These are phyloP conservation scores for Lethenteron reissneri DNA, from an alignment of 2,113 vertebrate species.

Conservation along the genomic window DNA sequence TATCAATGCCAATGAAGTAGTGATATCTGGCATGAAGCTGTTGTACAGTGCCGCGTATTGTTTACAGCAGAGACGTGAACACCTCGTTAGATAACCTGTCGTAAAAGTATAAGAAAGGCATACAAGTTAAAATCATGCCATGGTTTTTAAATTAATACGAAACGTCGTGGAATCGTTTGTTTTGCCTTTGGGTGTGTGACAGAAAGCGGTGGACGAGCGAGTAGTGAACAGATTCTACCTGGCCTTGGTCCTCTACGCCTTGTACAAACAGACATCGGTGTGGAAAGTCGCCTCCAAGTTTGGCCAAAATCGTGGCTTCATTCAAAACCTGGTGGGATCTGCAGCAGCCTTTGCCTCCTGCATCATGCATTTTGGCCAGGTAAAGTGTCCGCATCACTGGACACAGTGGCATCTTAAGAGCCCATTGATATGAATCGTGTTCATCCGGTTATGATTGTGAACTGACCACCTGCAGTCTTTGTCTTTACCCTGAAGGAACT, in stretches of 20 bases:
- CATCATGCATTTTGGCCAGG: constrained; percentile 75
- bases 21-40: not conserved
- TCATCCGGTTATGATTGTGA: not conserved
- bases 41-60: not conserved
- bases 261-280: constrained; percentile 55
- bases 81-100: not conserved
- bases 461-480: constrained; percentile 6
- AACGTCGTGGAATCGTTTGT: not conserved
- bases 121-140: not conserved
- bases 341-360: constrained; percentile 61
- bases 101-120: not conserved
- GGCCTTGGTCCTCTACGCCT: constrained; percentile 41
- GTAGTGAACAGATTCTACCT: constrained; percentile 47
- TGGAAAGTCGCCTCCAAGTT: constrained; percentile 62
- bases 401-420: not conserved
- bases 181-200: constrained; percentile 22
- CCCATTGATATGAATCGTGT: not conserved
- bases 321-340: constrained; percentile 53
- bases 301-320: constrained; percentile 48
- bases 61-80: not conserved
- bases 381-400: constrained; percentile 15
- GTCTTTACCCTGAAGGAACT: constrained; percentile 35
- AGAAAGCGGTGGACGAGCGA: constrained; percentile 19
- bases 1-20: not conserved
- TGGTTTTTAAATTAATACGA: not conserved